Evolutionary conservation across 37 sponge, comb jelly and placozoan species (phyloP), one percentile per base, ranked within the genome.

Genomic region (Tethya wilhelma): DNA sequence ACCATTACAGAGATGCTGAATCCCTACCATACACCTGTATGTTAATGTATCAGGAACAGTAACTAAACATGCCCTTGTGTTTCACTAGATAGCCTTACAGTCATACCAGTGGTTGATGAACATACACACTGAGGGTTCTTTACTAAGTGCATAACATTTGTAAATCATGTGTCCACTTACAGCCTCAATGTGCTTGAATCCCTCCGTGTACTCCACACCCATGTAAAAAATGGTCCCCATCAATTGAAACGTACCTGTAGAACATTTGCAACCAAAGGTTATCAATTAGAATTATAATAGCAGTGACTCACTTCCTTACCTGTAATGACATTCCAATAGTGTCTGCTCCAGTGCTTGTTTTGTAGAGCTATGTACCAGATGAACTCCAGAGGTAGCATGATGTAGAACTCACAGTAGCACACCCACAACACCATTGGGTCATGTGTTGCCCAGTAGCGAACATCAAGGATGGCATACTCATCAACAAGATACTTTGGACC

Each of bases 401-500:
- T 45, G 38, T 70, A 63, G 31, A 89, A 49, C 86, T 93, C 93
- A 22, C 56, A 25, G 39, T 86, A 64, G 59, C 75, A 76, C 28
- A 93, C 66, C 39, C 67, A 69, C 69, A 55, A 75, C 32, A 93
- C 90, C 29, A 53, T 41, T 36, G 82, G 65, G 62, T 89, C 82
- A 45, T 80, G 41, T 26, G 71, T 29, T 26, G 53, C 77, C 93
- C 93, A 93, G 59, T 88, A 93, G 12, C 93, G 85, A 12, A 82
- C 28, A 59, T 92, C 93, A 64, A 88, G 44, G 4, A 87, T 31
- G 22, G 93, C 85, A 57, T 88, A 92, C 80, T 92, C 93, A 80
- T 92, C 88, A 23, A 88, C 85, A 42, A 92, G 55, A 57, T 87
- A 92, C 80, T 83, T 80, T 0, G 93, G 93, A 28, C 93, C 93